Evolutionary conservation across 2,888 invertebrate genomes (phyloP).

Genomic region (Geophilus truncorum): DNA sequence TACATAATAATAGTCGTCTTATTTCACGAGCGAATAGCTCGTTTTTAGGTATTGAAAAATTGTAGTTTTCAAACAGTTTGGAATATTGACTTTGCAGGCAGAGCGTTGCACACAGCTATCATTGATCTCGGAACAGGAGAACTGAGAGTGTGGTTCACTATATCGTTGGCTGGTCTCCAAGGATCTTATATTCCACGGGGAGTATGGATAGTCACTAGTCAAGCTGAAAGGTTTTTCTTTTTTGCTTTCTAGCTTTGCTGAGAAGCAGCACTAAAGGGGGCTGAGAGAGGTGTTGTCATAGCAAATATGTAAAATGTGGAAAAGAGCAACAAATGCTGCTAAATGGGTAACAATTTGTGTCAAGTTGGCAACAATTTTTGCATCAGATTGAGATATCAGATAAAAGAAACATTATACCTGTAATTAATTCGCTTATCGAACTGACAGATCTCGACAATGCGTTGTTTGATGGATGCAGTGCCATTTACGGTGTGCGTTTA

Average conservation of each 20-base stretch:
- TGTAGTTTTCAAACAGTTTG: background rate
- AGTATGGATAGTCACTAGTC: background rate
- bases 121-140: background rate
- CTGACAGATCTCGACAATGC: background rate
- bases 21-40: no score
- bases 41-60: background rate
- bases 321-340: background rate
- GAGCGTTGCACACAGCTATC: background rate
- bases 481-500: background rate
- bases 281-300: background rate
- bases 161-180: background rate
- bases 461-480: background rate
- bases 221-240: background rate
- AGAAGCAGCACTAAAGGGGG: background rate
- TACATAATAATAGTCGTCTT: no score
- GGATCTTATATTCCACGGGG: background rate
- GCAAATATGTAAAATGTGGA: background rate
- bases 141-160: background rate
- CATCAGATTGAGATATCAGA: background rate
- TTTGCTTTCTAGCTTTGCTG: background rate
- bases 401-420: background rate
- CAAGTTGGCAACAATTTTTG: background rate
- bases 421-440: background rate
- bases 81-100: background rate
- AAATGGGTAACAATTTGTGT: background rate